Conservation (phyloP, 2,888 invertebrate genomes). For the Sphaerophoria rueppellii region DNA sequence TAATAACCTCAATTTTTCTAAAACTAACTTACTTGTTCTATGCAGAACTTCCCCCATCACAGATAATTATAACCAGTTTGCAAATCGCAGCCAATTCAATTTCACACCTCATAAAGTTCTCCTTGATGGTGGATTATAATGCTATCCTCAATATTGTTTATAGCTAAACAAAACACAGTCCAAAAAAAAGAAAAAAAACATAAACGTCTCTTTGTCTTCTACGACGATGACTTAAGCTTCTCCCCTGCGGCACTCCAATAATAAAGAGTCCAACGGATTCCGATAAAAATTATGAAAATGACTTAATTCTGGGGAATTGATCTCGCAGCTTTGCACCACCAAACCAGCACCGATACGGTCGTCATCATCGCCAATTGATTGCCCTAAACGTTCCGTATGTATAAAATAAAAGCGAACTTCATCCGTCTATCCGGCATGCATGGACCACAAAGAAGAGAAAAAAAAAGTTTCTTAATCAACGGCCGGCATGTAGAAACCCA, state of each 20-base stretch:
- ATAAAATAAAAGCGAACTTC: slow-evolving; percentile 6
- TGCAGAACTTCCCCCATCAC: neutral
- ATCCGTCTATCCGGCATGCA: neutral
- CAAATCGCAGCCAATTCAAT: slow-evolving; percentile 46
- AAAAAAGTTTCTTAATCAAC: slow-evolving; percentile 71
- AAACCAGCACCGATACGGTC: slow-evolving; percentile 58
- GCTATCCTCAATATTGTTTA: neutral
- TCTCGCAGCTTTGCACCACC: slow-evolving; percentile 65
- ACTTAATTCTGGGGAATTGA: slow-evolving; percentile 69
- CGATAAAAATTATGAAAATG: slow-evolving; percentile 74
- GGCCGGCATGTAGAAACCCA: slow-evolving; percentile 54
- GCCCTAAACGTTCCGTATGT: slow-evolving; percentile 55
- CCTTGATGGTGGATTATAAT: slow-evolving; percentile 43
- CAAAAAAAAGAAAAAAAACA: slow-evolving; percentile 15
- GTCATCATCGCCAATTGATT: slow-evolving; percentile 72
- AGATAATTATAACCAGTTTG: neutral
- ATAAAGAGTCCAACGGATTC: slow-evolving; percentile 66
- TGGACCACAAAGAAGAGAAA: slow-evolving; percentile 1
- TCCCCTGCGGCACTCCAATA: slow-evolving; percentile 35
- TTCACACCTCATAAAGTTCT: slow-evolving; percentile 67
- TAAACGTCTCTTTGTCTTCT: slow-evolving; percentile 36
- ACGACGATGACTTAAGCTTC: neutral
- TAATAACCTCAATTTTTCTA: no score
- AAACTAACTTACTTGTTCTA: no score
- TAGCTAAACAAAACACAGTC: slow-evolving; percentile 55